Percentiles rank a stretch among this genome's conserved stretches.
Evolutionary conservation across 2,888 invertebrate species (phyloP).

Genomic region (Drosophila borborema): DNA sequence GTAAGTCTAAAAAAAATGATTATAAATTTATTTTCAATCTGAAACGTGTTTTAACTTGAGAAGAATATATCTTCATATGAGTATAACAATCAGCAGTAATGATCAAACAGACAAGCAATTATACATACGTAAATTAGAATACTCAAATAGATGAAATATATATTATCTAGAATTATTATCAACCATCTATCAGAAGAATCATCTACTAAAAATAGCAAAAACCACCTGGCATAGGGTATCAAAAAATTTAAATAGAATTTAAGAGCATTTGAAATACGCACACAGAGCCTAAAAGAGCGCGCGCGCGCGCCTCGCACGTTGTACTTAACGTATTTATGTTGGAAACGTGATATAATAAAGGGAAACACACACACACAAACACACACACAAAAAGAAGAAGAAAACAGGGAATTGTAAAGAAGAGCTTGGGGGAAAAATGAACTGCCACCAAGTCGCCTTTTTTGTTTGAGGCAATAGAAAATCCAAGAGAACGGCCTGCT

Average conservation of each 20-base stretch:
- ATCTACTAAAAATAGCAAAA: neutral
- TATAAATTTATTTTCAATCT: too few relatives aligned
- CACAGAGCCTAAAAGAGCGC: constrained; percentile 60
- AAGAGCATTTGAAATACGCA: constrained; percentile 76
- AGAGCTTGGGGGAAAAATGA: neutral
- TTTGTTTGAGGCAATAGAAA: constrained; percentile 40
- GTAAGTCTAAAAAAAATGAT: too few relatives aligned
- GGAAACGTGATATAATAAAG: constrained; percentile 81
- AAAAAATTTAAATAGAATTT: constrained; percentile 60
- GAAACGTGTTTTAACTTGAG: neutral
- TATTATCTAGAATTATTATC: neutral
- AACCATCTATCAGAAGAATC: too few relatives aligned
- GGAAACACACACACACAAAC: constrained; percentile 38
- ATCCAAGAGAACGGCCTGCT: constrained; percentile 53
- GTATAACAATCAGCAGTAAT: neutral
- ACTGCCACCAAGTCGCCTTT: constrained; percentile 29
- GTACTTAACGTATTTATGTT: constrained; percentile 80
- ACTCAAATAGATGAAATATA: neutral
- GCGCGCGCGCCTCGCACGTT: constrained; percentile 46
- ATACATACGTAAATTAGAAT: neutral
- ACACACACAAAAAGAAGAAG: constrained; percentile 18
- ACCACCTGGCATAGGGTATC: neutral
- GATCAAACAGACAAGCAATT: neutral
- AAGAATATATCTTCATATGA: neutral
- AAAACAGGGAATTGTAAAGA: neutral